A percentile compares a stretch with the other conserved stretches of the same genome.
Evolutionary conservation across 2,888 invertebrate species (phyloP).

Genomic region (Spodoptera littoralis): DNA sequence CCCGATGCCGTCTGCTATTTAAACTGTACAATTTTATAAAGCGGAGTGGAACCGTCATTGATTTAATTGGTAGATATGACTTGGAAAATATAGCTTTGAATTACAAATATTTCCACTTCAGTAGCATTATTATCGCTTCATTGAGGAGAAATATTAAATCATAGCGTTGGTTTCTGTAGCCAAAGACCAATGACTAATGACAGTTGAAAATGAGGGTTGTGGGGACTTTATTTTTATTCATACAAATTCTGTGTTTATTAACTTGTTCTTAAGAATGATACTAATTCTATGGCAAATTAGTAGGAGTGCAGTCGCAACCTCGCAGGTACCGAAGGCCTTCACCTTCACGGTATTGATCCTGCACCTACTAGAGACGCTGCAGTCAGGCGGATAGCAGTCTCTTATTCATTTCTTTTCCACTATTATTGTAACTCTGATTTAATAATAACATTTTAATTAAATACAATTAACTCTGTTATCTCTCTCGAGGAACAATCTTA

Average conservation of each 20-base stretch:
- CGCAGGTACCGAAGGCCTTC: conserved; percentile 40
- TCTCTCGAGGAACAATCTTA: conserved; percentile 8
- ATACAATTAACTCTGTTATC: conserved; percentile 9
- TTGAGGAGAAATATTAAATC: conserved; percentile 7
- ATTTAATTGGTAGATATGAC: conserved; percentile 64
- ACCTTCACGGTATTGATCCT: conserved; percentile 56
- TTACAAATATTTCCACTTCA: conserved; percentile 56
- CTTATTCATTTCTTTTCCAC: conserved; percentile 13
- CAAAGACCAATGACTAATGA: conserved; percentile 21
- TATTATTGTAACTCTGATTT: neutral
- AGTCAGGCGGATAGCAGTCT: conserved; percentile 13
- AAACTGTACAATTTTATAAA: conserved; percentile 76
- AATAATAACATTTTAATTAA: conserved; percentile 20
- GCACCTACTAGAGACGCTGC: conserved; percentile 30
- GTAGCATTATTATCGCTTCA: conserved; percentile 19
- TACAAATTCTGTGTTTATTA: no score
- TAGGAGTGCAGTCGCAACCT: conserved; percentile 22
- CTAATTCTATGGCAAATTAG: neutral
- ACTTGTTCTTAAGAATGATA: no score
- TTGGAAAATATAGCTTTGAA: conserved; percentile 61
- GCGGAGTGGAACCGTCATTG: conserved; percentile 68
- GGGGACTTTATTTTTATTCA: no score
- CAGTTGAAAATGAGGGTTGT: conserved; percentile 22
- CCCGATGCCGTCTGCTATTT: conserved; percentile 68
- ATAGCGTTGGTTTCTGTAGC: conserved; percentile 6